Evolutionary conservation across 2,113 vertebrate species (phyloP), one percentile per base, ranked within the genome.

Genomic region (Zeus faber): DNA sequence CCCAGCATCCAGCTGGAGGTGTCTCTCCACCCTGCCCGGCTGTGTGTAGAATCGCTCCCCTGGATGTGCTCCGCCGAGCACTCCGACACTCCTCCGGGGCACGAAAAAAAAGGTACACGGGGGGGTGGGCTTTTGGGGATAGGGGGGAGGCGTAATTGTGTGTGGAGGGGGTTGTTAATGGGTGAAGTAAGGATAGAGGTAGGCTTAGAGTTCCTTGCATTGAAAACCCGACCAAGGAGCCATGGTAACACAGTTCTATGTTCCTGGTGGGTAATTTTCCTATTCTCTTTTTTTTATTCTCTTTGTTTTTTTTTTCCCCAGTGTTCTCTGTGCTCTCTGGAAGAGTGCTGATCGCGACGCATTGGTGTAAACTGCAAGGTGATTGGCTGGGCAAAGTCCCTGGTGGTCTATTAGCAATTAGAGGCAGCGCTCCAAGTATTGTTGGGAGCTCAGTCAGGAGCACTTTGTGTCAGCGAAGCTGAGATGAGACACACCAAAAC

Each of bases 1-100:
- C 57, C 69, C 69, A 58, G 67, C 65, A 74, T 84, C 78, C 78
- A 79, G 69, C 67, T 84, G 80, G 78, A 83, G 65, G 66, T 79
- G 52, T 70, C 59, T 74, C 62, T 68, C 67, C 60, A 64, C 79
- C 65, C 62, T 74, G 70, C 72, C 59, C 62, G 6, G 55, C 63
- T 26, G 17, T 17, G 44, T 23, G 59, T 60, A 74, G 66, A 68
- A 54, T 75, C 73, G 22, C 25, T 70, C 62, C 65, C 40, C 25
- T 59, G 65, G 80, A 70, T 61, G 63, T 69, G 69, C 73, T 77
- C 67, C 69, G 54, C 60, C 10, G 61, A 79, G 72, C 37, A 21
- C 67, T 72, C 47, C 67, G 22, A 14, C 37, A 3, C 52, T 77
- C 78, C 80, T 79, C 58, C n/a, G 22, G 72, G 81, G 71, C 56